A percentile compares a stretch with the other conserved stretches of the same genome.
These are phyloP conservation scores for Pogonomyrmex barbatus DNA, from an alignment of 1,140 invertebrate species.

Conservation along the genomic window DNA sequence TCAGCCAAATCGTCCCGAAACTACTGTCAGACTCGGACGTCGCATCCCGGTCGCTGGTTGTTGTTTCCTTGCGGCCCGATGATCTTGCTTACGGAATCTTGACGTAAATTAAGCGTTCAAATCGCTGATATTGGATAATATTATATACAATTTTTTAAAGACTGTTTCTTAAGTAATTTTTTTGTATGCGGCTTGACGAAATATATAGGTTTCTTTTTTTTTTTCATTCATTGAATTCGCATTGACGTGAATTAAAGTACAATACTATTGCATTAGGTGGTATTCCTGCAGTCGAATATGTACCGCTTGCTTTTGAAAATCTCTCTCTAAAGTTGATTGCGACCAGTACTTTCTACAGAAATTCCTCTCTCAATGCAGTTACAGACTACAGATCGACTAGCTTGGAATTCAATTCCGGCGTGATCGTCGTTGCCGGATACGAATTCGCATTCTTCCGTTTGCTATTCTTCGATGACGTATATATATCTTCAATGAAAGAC, in stretches of 20 bases:
- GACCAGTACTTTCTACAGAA: constrained; percentile 68
- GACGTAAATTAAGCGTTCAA: background rate
- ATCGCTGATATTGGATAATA: background rate
- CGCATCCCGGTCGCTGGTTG: background rate
- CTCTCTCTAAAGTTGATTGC: constrained; percentile 63
- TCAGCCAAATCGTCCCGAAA: constrained; percentile 9
- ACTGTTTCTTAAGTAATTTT: background rate
- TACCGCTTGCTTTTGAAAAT: constrained; percentile 42
- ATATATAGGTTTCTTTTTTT: background rate
- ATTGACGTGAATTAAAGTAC: background rate
- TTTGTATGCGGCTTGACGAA: background rate
- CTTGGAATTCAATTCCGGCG: constrained; percentile 74
- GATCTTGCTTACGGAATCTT: background rate
- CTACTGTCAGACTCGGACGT: background rate
- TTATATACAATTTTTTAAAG: background rate
- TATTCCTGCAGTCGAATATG: constrained; percentile 23
- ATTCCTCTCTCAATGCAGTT: constrained; percentile 64
- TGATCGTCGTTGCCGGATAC: constrained; percentile 65
- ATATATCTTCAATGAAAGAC: constrained; percentile 4
- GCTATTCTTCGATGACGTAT: background rate
- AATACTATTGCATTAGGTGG: constrained; percentile 6
- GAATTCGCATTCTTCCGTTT: constrained; percentile 56
- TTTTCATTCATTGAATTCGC: background rate
- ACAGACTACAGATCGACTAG: constrained; percentile 74
- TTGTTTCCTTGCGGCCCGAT: background rate